Evolutionary conservation across 2,113 vertebrate species (phyloP), one percentile per base, ranked within the genome.

Genomic region (Grantiella picta): DNA sequence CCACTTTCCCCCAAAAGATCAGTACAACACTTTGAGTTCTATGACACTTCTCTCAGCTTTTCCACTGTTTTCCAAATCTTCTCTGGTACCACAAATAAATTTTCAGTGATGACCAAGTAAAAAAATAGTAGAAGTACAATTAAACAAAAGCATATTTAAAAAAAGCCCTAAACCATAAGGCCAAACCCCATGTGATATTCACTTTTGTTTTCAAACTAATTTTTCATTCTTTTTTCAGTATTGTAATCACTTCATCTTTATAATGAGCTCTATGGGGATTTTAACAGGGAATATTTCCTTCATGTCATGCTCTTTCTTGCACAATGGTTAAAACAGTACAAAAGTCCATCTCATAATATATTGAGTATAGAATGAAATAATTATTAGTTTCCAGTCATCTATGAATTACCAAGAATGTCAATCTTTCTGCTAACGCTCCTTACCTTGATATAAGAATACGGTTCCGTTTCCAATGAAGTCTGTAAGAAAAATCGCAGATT

Each of bases 181-280:
- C 9, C 8, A 56, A 92, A 71, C 4, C 17, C 28, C 47, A 45
- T 68, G 42, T 42, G 50, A 78, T 80, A 85, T 12, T 85, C 11
- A 36, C 5, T 80, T 91, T 77, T 89, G 33, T 66, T 92, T 94
- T 92, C 54, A 63, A 60, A 44, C 27, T 70, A 70, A 81, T 73
- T 95, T 94, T 92, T 92, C n/a, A 53, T 80, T 79, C 15, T 60
- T 86, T 88, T 94, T 81, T 78, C 45, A 52, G 42, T 81, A 44
- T 63, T 42, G 21, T 77, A 86, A 92, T 89, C 19, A 78, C 44
- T 89, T 94, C 36, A 49, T 84, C 68, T 91, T 89, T 84, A 65
- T 91, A 96, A 97, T 84, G 80, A 94, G 77, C 44, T 92, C 86
- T 65, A 2, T 14, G n/a, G 82, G 38, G 73, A 84, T 75, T 94